A percentile compares a stretch with the other conserved stretches of the same genome.
These are phyloP conservation scores for Drosophila yooni DNA, from an alignment of 2,888 invertebrate genomes.

Conservation along the genomic window DNA sequence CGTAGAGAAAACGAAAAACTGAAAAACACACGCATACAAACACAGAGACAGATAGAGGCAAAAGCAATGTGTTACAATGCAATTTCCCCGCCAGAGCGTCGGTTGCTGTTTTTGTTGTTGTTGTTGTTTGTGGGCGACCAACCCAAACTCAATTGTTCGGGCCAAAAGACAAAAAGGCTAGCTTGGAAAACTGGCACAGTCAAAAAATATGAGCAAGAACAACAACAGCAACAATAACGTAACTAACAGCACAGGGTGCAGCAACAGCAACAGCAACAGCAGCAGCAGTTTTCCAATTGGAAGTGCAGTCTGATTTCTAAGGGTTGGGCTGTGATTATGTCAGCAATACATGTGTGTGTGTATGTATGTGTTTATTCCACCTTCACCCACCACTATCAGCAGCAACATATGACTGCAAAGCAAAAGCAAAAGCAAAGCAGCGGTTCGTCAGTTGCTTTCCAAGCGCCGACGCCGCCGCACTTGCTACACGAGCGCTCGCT, in stretches of 20 bases:
- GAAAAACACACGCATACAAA: slow-evolving; percentile 41
- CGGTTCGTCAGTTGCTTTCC: slow-evolving; percentile 75
- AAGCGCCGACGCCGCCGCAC: slow-evolving; percentile 76
- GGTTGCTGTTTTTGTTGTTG: slow-evolving; percentile 20
- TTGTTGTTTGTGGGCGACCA: slow-evolving; percentile 64
- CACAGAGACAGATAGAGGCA: slow-evolving; percentile 53
- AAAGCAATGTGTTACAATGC: slow-evolving; percentile 73
- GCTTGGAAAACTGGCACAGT: slow-evolving; percentile 77
- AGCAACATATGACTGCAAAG: slow-evolving; percentile 51
- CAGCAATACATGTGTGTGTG: slow-evolving; percentile 51
- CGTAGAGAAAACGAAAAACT: slow-evolving; percentile 46
- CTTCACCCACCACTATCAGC: slow-evolving; percentile 49
- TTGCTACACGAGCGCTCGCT: slow-evolving; percentile 60
- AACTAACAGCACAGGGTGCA: slow-evolving; percentile 72
- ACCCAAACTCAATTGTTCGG: slow-evolving; percentile 77
- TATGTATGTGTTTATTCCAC: slow-evolving; percentile 30
- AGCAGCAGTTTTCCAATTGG: slow-evolving; percentile 67
- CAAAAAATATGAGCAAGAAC: slow-evolving; percentile 64
- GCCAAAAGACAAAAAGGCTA: slow-evolving; percentile 57
- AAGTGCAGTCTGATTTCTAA: slow-evolving; percentile 72
- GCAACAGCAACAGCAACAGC: slow-evolving; percentile 48
- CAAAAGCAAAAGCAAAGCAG: slow-evolving; percentile 20
- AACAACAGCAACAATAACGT: slow-evolving; percentile 26
- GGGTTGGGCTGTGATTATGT: slow-evolving; percentile 82
- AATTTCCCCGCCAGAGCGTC: slow-evolving; percentile 69